phyloP scores from a whole-genome alignment of 2,888 invertebrate genomes.

The Plagiodera versicolora region DNA sequence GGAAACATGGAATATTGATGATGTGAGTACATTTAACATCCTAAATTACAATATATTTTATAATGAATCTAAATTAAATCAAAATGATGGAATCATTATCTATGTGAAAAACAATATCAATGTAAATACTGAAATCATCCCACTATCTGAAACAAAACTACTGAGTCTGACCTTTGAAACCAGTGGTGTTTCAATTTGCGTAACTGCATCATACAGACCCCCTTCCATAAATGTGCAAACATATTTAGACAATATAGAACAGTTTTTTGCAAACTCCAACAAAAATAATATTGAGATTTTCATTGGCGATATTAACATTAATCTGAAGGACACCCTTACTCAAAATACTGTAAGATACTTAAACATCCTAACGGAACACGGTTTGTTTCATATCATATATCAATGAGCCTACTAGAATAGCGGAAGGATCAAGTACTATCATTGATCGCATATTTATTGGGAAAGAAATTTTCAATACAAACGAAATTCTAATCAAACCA shows the following conservation, averaged over 20 bases:
- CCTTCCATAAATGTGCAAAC: slow-evolving; percentile 1
- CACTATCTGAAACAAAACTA: slow-evolving; percentile 5
- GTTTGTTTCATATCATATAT: not conserved
- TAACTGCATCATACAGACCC: not conserved
- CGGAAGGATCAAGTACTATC: not conserved
- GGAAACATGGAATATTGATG: too few species aligned
- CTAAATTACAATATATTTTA: too few species aligned
- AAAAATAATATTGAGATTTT: not conserved
- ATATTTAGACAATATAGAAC: slow-evolving; percentile 1
- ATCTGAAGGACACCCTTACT: not conserved
- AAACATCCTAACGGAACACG: not conserved
- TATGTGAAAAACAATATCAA: too few species aligned
- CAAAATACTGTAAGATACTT: not conserved
- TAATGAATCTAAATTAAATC: not conserved
- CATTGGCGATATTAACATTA: not conserved
- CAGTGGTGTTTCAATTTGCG: not conserved
- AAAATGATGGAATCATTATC: too few species aligned
- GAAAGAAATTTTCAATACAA: not conserved
- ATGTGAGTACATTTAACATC: too few species aligned
- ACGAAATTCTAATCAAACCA: slow-evolving; percentile 1
- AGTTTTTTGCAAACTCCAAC: not conserved
- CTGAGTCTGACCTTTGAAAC: not conserved
- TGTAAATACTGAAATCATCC: not conserved
- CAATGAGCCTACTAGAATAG: not conserved
- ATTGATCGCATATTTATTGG: slow-evolving; percentile 4